Evolutionary conservation across 2,797 vertebrate genomes (phyloP), one percentile per base, ranked within the genome.

Genomic region (Rallus crepitans): DNA sequence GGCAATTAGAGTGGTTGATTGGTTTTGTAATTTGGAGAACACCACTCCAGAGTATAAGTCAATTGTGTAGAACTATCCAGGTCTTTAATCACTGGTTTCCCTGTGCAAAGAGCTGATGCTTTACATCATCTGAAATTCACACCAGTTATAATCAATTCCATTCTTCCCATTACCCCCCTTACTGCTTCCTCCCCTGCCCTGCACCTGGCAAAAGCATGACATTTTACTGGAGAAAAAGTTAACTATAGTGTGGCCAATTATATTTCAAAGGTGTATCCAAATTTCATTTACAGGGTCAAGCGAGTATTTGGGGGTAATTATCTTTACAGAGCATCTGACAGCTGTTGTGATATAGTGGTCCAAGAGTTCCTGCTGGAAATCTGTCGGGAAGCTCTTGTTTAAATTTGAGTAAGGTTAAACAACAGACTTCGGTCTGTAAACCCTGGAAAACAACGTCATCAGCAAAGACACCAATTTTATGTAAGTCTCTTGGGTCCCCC

Each of bases 1-100:
- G 93, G 95, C 90, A 97, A 96, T 97, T 97, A 97, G 91, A 56
- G 90, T 96, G 80, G 94, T 91, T 97, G 94, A 97, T 96, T 96
- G 94, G 96, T 93, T 97, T 93, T 94, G 85, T 80, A 96, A 96
- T 96, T 95, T 96, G 88, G 91, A 97, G 93, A 95, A 92, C 86
- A 94, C 92, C 95, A 95, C 86, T 93, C 90, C 73, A 88, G 95
- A 96, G 91, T 91, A 75, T 83, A 89, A 97, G 94, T 95, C 93
- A 97, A 96, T 96, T 97, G 95, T 66, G 82, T 86, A 96, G 93
- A 96, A 96, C 95, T 96, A 94, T 71, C 84, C 92, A 96, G 78
- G 91, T 91, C 94, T 96, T 97, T 94, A 96, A 97, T 97, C 93
- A 94, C 82, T 80, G 69, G 77, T 94, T 93, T 91, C 75, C 63